These are phyloP conservation scores for Copidosoma floridanum DNA, from an alignment of 1,140 invertebrate species.

Conservation along the genomic window DNA sequence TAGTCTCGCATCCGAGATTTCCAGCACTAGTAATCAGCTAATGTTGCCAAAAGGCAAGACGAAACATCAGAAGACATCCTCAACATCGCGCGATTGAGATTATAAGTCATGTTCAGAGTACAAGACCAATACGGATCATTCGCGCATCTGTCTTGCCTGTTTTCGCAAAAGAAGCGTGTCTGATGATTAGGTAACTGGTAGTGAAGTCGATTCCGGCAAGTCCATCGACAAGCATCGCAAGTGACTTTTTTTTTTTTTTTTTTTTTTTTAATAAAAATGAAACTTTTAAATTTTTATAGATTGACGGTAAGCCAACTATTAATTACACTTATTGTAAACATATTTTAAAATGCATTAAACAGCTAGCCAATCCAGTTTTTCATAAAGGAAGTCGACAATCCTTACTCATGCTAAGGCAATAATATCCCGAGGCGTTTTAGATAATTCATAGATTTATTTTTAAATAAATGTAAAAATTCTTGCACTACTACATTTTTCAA, in stretches of 20 bases:
- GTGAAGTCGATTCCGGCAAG: constrained; percentile 34
- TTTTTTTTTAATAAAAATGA: not conserved
- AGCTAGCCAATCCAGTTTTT: constrained; percentile 69
- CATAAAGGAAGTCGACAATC: constrained; percentile 66
- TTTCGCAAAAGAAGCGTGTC: constrained; percentile 36
- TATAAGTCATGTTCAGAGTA: constrained; percentile 46
- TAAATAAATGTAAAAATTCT: constrained; percentile 7
- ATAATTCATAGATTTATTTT: constrained; percentile 30
- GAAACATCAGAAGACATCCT: too few relatives aligned
- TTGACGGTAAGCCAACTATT: not conserved
- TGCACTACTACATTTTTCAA: not conserved
- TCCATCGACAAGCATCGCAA: too few relatives aligned
- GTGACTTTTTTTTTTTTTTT: not conserved
- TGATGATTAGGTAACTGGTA: constrained; percentile 21
- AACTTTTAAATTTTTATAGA: too few relatives aligned
- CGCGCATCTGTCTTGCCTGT: constrained; percentile 47
- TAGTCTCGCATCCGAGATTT: not conserved
- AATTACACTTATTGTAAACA: constrained; percentile 47
- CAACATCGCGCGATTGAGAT: too few relatives aligned
- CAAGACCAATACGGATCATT: constrained; percentile 41
- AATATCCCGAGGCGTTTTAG: constrained; percentile 66
- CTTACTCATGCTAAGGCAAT: constrained; percentile 80
- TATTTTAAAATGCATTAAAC: constrained; percentile 65
- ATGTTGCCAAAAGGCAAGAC: constrained; percentile 10
- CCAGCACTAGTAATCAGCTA: not conserved